Evolutionary conservation across 1,140 invertebrate genomes (phyloP), one percentile per base, ranked within the genome.

Genomic region (Mycetomoellerius zeteki): DNA sequence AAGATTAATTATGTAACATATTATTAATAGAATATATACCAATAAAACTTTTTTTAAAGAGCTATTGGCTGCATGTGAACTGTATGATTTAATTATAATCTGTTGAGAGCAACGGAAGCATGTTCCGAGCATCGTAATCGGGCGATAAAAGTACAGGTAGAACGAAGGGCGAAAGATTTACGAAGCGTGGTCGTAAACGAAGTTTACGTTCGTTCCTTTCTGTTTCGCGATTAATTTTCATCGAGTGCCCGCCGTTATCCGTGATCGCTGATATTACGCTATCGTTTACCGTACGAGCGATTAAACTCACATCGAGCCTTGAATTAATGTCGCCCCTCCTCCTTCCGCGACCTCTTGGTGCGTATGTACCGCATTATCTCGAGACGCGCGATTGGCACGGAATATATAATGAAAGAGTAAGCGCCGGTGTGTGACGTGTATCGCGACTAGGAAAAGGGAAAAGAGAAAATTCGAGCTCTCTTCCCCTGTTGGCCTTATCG

Each of bases 161-260:
- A 47, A 27, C 67, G 54, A 73, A 52, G 67, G 37, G 37, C 67
- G 52, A 27, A 21, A 37, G 69, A 84, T 73, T 84, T 84, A 84
- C 80, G 80, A 12, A 84, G 30, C 80, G 37, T 60, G 27, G 19
- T 21, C 54, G 69, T 72, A n/a, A 50, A 73, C 24, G 21, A 47
- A 58, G 47, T 73, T 73, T 73, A 84, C 54, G 62, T 72, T 43
- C 78, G 65, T 73, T 84, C 69, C 80, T 73, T 84, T 30, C 69
- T 73, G 80, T 54, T 69, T 52, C 80, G 54, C 80, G 80, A 84
- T 84, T 84, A 84, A 84, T 84, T 84, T 84, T 84, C 80, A 84
- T 84, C 80, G 69, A 62, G 80, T 62, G 69, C 37, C 80, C 67
- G 64, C 50, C 80, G 37, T 84, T 84, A 73, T 84, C 69, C 80